Base-by-base conservation (phyloP, 1,140 invertebrate species). In the Ceratina japonica region DNA sequence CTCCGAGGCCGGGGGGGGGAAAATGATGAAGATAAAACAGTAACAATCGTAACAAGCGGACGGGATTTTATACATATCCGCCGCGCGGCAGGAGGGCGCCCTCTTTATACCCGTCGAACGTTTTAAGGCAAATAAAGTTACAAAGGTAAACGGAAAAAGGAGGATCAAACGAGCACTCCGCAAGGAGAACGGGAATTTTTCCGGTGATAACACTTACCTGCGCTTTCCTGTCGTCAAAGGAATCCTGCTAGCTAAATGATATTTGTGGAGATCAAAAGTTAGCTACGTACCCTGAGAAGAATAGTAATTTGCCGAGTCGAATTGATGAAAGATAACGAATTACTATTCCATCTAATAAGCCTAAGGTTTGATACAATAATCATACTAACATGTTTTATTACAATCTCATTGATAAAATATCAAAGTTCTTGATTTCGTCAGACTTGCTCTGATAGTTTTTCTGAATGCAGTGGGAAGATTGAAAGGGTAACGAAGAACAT, bases 41-140 rank as follows among this genome's bases (percentile, higher is more conserved):
- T 71, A 68, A 75, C 72, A 68, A 66, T 75, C 77, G 77, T 74
- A 79, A 81, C 74, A 77, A 62, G 68, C 75, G 52, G 20, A 31
- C 49, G 31, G 66, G 64, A 44, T 44, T 79, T 64, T 79, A 58
- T 58, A 64, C 22, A 24, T 51, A 44, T 44, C 37, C 37, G 68
- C 61, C 52, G n/a, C n/a, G n/a, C n/a, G 66, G 51, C n/a, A 49
- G 16, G 27, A 70, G 51, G 59, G 37, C 65, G 2, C 3, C 49
- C 59, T 72, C 62, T 56, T 66, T 72, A 51, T 75, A 16, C 27
- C 62, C 49, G 63, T 80, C 58, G 44, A 75, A 68, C 78, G 72
- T 75, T 75, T 68, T 15, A 62, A 62, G 56, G 72, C 44, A 66
- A 80, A 75, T 66, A 52, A 75, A 75, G 63, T 68, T 75, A 80